Evolutionary conservation across 2,888 invertebrate genomes (phyloP), one percentile per base, ranked within the genome.

Genomic region (Eilema depressum): DNA sequence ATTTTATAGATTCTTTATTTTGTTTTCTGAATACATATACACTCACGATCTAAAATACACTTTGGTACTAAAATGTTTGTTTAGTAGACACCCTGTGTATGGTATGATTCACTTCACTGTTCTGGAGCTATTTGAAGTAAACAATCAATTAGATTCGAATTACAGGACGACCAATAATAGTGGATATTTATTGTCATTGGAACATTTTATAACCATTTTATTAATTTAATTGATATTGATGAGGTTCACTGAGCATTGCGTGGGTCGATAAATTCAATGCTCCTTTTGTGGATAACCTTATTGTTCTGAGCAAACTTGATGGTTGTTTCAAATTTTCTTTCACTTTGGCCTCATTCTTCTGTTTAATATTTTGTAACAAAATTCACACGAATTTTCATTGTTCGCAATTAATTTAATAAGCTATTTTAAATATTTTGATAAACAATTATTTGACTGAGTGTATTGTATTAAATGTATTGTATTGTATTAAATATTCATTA

Each of bases 201-300:
- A 86, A 88, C 90, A 91, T 92, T 92, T 93, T 94, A 94, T 93
- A 93, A 93, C 91, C 92, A 89, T 91, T 92, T 93, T 91, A 91
- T 90, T 93, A 91, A 93, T 93, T 91, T 93, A 93, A 93, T 93
- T 93, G 93, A 89, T 90, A 91, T 90, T 88, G 91, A 93, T 91
- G 91, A 90, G 89, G 83, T 86, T 86, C 87, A 86, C 83, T 86
- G 86, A 80, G 84, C 83, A 86, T 82, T 80, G 91, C 86, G 92
- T 92, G 91, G 92, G 91, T 80, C 79, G 88, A 83, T 87, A 85
- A 89, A 85, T 87, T 87, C 86, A 82, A 72, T 83, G 83, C 80
- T 84, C 84, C 85, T 84, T 87, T 84, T 83, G 81, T 86, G 83
- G 86, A 82, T 78, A 83, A 76, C 80, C 82, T 84, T 86, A 86